phyloP scores from a whole-genome alignment of 1,140 invertebrate genomes.

The Lerema accius region DNA sequence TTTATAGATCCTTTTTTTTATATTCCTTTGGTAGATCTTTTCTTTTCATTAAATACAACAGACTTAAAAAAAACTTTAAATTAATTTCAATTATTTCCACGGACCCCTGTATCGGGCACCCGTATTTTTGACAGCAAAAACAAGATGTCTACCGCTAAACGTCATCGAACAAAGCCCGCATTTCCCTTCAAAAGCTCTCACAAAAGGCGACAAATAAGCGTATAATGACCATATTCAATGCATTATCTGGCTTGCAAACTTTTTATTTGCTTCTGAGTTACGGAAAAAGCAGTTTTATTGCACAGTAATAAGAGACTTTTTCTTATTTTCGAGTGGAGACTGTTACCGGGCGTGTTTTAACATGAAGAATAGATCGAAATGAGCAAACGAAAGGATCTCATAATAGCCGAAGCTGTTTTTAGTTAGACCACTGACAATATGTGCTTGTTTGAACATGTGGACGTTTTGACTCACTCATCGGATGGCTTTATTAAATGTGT shows the following conservation, averaged over 20 bases:
- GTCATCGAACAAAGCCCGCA: constrained; percentile 63
- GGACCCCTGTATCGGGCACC: constrained; percentile 51
- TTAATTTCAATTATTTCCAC: too few species aligned
- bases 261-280: constrained; percentile 22
- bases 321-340: not conserved
- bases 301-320: constrained; percentile 32
- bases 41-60: too few species aligned
- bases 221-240: constrained; percentile 75
- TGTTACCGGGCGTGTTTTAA: constrained; percentile 48
- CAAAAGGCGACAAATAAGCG: constrained; percentile 75
- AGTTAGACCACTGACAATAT: constrained; percentile 37
- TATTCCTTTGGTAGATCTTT: too few species aligned
- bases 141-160: constrained; percentile 76
- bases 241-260: constrained; percentile 52
- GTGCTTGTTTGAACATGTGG: constrained; percentile 61
- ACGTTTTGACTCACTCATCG: constrained; percentile 28
- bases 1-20: too few species aligned
- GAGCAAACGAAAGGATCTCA: constrained; percentile 61
- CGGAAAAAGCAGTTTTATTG: constrained; percentile 35
- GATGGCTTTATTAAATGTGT: constrained; percentile 36
- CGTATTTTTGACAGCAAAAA: constrained; percentile 63
- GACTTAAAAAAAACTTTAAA: too few species aligned
- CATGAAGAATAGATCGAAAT: constrained; percentile 66
- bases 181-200: constrained; percentile 52
- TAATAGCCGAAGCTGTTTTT: constrained; percentile 43